Evolutionary conservation across 1,140 invertebrate genomes (phyloP).

Genomic region (Plutomurus gul): DNA sequence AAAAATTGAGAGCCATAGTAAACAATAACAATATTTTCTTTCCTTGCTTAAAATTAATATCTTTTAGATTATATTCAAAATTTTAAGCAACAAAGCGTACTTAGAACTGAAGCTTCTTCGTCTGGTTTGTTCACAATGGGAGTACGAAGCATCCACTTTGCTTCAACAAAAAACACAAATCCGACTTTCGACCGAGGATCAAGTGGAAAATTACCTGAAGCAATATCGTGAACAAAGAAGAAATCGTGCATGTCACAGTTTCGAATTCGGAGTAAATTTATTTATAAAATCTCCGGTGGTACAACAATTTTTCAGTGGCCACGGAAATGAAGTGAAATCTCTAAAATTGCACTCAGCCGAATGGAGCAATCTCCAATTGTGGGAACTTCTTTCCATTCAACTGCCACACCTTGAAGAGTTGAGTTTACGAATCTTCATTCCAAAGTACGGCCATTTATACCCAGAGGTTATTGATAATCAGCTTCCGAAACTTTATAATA

Average conservation of each 20-base stretch:
- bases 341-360: slow-evolving; percentile 32
- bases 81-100: not conserved
- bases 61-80: slow-evolving; percentile 25
- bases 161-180: slow-evolving; percentile 3
- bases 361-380: slow-evolving; percentile 29
- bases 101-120: slow-evolving; percentile 25
- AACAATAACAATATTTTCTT: not conserved
- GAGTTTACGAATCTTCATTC: slow-evolving; percentile 33
- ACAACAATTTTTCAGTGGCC: not conserved
- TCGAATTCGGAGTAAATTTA: not conserved
- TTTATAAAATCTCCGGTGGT: not conserved
- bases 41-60: not conserved
- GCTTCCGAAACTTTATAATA: not conserved
- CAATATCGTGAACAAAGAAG: not conserved
- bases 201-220: slow-evolving; percentile 15
- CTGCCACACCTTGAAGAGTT: slow-evolving; percentile 21
- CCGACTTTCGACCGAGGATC: not conserved
- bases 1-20: not conserved
- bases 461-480: not conserved
- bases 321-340: slow-evolving; percentile 5
- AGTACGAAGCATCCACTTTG: slow-evolving; percentile 22
- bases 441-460: slow-evolving; percentile 38
- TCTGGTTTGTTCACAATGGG: slow-evolving; percentile 19
- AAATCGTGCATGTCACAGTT: slow-evolving; percentile 36
- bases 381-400: not conserved